Base-by-base conservation (phyloP, 2,113 vertebrate species). In the Mastomys coucha region DNA sequence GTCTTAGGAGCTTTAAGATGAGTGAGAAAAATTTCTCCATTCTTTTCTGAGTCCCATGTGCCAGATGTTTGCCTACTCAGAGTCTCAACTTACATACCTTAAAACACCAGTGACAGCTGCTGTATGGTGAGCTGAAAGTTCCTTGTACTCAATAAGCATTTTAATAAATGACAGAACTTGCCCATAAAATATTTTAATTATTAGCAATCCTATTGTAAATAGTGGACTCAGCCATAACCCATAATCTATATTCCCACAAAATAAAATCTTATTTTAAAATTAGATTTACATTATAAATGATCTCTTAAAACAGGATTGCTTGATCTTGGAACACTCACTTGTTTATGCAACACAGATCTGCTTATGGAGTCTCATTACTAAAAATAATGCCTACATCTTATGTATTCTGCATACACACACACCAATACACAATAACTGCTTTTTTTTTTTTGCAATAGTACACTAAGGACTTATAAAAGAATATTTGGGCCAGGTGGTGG, bases 151-250 rank as follows among this genome's bases (percentile, higher is more conserved):
- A 82, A 7, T 0, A 70, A 42, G 19, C 2, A 39, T 94, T 94
- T 91, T 92, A 78, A 90, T 78, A 84, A 90, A 75, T 88, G 28
- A 6, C 22, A 69, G 42, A 51, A 80, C 51, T 92, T 53, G 19
- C 33, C 39, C 24, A 17, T 78, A 88, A 77, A 60, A 80, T 80
- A 88, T 88, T 97, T 93, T 72, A 65, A 69, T n/a, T 87, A 36
- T 92, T 96, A 7, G 73, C 72, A 70, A 75, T 70, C 33, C 45
- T 87, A 78, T 16, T 51, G 56, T 42, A 82, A 53, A 53, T 78
- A 90, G 26, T 49, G n/a, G 33, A 88, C 28, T 88, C 39, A 36
- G 22, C 24, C 65, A 4, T 87, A 95, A 95, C 89, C 93, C 31
- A 60, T 77, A 65, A 85, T 80, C 28, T 86, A 14, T 92, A 69